These are phyloP conservation scores for Melanotaenia trifasciata DNA, from an alignment of 2,797 vertebrate species.

Conservation along the genomic window DNA sequence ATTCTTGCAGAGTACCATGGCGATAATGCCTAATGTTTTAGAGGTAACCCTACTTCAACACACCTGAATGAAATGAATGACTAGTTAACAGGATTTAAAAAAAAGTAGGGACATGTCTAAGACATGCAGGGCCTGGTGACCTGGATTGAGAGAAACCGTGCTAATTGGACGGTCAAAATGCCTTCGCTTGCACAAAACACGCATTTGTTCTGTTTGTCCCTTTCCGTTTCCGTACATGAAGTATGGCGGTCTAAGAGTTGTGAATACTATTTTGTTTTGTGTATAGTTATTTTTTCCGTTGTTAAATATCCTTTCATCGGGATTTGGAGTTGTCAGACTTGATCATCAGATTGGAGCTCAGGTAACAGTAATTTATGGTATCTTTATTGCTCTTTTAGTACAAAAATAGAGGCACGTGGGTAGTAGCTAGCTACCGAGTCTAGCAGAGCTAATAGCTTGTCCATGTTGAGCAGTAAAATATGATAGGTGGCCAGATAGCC, in stretches of 20 bases:
- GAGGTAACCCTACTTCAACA: no score
- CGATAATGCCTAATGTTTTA: no score
- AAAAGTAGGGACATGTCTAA: no score
- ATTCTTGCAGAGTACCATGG: no score
- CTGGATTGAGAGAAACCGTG: no score
- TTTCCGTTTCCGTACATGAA: conserved; percentile 47
- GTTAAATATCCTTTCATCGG: fast-evolving
- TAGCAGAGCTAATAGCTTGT: conserved; percentile 35
- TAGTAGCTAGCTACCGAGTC: conserved; percentile 27
- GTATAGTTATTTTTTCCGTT: neutral
- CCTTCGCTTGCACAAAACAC: neutral
- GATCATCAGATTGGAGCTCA: neutral
- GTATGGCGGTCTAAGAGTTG: conserved; percentile 65
- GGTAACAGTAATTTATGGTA: conserved; percentile 31
- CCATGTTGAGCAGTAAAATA: neutral
- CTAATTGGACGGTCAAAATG: fast-evolving
- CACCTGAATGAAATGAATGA: no score
- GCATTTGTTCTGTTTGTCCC: conserved; percentile 57
- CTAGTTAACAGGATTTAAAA: no score
- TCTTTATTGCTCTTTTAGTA: neutral
- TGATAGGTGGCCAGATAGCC: fast-evolving
- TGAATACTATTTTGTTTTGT: conserved; percentile 47
- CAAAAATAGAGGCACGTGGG: conserved; percentile 66
- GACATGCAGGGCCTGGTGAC: no score
- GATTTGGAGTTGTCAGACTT: neutral